Evolutionary conservation across 2,888 invertebrate species (phyloP), one percentile per base, ranked within the genome.

Genomic region (Tetranychus truncatus): DNA sequence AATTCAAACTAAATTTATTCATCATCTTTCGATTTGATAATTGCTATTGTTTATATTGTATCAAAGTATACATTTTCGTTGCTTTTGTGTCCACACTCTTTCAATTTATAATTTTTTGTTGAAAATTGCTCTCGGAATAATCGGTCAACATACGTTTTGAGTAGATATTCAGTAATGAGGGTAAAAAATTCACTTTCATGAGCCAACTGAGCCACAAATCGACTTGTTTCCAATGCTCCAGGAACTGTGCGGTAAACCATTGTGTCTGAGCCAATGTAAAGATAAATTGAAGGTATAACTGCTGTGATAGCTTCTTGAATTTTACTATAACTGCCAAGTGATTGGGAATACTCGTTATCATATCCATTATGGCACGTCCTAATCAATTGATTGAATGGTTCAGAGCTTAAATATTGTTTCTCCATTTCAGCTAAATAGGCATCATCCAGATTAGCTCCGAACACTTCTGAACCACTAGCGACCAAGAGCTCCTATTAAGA

Each of bases 131-230:
- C 4, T 20, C 6, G n/a, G n/a, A n/a, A 24, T 20, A 24, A 21
- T 20, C 11, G 20, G 2, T 20, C 2, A 7, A 24, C 69, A 20
- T 24, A 69, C 69, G 11, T 69, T 69, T 69, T 69, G 5, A 24
- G 21, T 5, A 69, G 69, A 69, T 69, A 69, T 24, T 69, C 69
- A 11, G 69, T 69, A 5, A 69, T 69, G 11, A 69, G 20, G n/a
- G 69, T 69, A 24, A 24, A 69, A 69, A 69, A 69, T 69, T 69
- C 34, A 21, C 69, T 69, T 24, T 69, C 69, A 20, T 69, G 34
- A 20, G 69, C 69, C 21, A 69, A 21, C 20, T 69, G 69, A 24
- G 69, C 69, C 8, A 69, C 69, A 21, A 69, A 69, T 69, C 21
- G 11, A 11, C 20, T 20, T 24, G 69, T 24, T 24, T 24, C 20